phyloP scores from a whole-genome alignment of 2,888 invertebrate species.

The Lamproptera curius region DNA sequence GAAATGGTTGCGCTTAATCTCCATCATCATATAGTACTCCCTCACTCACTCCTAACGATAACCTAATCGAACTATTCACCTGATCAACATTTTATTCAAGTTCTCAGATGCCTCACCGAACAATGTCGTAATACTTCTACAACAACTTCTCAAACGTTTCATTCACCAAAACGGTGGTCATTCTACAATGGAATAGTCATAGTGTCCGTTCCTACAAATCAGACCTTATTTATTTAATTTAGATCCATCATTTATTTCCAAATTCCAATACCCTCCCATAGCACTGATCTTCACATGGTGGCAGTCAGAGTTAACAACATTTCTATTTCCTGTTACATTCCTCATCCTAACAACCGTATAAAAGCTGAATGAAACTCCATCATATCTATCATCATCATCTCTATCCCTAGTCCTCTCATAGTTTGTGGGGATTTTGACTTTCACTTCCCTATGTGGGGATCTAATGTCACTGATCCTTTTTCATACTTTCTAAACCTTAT shows the following conservation, averaged over 20 bases:
- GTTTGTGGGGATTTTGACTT: too few relatives aligned
- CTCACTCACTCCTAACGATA: neutral
- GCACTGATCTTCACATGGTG: neutral
- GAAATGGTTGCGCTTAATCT: neutral
- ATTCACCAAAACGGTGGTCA: neutral
- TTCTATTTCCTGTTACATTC: neutral
- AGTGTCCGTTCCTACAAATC: neutral
- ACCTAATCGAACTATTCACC: neutral
- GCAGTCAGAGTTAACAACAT: neutral
- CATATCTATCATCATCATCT: neutral
- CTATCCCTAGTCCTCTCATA: too few relatives aligned
- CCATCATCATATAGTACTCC: neutral
- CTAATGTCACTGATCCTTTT: neutral
- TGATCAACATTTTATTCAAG: neutral
- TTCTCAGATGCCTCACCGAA: neutral
- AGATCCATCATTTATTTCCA: neutral
- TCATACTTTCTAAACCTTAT: neutral
- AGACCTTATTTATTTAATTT: neutral
- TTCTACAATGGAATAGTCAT: neutral
- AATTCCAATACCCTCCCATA: neutral
- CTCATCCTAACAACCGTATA: too few relatives aligned
- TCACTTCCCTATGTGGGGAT: neutral
- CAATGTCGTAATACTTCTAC: neutral
- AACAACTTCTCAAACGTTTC: neutral
- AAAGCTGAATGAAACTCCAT: neutral